Evolutionary conservation across 53 echinoderm and acorn worm genomes (phyloP), one percentile per base, ranked within the genome.

Genomic region (Paelopatides confundens): DNA sequence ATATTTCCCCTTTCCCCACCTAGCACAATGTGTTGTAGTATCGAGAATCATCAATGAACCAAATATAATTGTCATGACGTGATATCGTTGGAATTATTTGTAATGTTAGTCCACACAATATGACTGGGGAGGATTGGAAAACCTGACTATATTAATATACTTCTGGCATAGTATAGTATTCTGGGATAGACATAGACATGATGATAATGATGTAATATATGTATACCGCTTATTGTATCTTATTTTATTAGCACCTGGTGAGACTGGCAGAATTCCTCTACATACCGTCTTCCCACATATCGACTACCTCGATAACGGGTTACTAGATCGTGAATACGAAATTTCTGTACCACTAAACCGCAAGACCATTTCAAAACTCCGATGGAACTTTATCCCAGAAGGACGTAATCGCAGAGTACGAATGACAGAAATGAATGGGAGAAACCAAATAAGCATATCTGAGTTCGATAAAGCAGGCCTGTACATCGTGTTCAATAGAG

Each of bases 371-470:
- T n/a, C n/a, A n/a, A 49, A 49, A 29, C 51, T 79, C 15, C 28
- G 79, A 14, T 79, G 79, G 79, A 27, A 48, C 52, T 79, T 79
- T 7, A 79, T 79, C 31, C 49, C 49, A 0, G 58, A 79, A 2
- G 53, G 51, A 10, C 31, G 54, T 18, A 0, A 2, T 21, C 13
- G 48, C 12, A 27, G 31, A 27, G 3, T 10, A 15, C 1, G 18
- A 7, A 9, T 79, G 32, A 79, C 14, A 31, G 8, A 12, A 48
- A 14, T 21, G 52, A 54, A 79, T 9, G 54, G 79, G 0, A 27
- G 2, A 12, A 33, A 11, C 27, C 8, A 28, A 9, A 13, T 79
- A 4, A 48, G 32, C 3, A 7, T 79, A 3, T 17, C 51, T 1
- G 29, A 9, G 14, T 50, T 30, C 8, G 18, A 29, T 29, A 9